These are phyloP conservation scores for Zaprionus gabonicus DNA, from an alignment of 1,140 invertebrate species.

Conservation along the genomic window DNA sequence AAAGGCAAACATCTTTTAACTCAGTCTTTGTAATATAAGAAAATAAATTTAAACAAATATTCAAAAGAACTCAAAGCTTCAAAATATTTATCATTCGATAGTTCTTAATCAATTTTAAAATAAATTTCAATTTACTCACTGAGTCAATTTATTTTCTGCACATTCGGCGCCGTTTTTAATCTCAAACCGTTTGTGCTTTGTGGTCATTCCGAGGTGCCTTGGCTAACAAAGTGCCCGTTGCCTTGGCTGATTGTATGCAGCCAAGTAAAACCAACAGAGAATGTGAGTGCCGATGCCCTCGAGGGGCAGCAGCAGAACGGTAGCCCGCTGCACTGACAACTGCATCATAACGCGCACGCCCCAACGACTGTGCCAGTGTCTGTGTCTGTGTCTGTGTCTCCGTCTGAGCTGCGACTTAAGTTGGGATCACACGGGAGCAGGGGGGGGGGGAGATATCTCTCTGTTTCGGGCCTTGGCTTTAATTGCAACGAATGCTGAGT, in stretches of 20 bases:
- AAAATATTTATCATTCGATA: background rate
- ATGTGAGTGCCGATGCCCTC: background rate
- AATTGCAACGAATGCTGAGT: constrained; percentile 61
- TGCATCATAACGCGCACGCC: constrained; percentile 74
- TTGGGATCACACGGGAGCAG: background rate
- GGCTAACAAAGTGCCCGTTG: constrained; percentile 22
- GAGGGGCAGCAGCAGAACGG: constrained; percentile 43
- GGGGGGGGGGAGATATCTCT: background rate
- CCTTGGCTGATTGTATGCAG: constrained; percentile 52
- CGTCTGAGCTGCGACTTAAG: background rate
- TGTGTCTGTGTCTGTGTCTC: background rate
- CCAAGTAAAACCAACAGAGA: constrained; percentile 56
- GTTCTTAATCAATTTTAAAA: background rate
- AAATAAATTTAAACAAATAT: too few relatives aligned
- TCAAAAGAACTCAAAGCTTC: too few relatives aligned
- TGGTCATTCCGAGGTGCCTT: constrained; percentile 10
- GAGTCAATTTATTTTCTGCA: constrained; percentile 7
- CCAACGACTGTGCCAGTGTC: constrained; percentile 9
- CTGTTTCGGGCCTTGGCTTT: constrained; percentile 25
- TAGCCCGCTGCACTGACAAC: constrained; percentile 75
- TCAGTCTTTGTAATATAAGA: too few relatives aligned
- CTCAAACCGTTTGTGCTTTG: constrained; percentile 1
- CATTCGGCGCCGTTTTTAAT: constrained; percentile 12
- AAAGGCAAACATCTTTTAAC: too few relatives aligned
- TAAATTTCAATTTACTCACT: background rate